Conservation (phyloP, 2,888 invertebrate genomes). For the Choristoneura rosaceana region DNA sequence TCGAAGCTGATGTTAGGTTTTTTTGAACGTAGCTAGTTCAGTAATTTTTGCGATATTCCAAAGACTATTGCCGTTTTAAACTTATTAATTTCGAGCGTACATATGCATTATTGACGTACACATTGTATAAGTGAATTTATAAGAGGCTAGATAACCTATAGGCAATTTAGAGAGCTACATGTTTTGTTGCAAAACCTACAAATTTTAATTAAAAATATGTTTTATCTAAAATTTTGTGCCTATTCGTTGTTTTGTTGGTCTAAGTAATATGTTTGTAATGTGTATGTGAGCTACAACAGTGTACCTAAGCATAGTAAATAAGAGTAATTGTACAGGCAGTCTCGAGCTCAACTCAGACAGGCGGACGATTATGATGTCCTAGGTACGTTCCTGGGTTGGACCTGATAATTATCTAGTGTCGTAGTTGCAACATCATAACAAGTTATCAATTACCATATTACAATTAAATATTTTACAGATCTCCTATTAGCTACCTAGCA, state of each 20-base stretch:
- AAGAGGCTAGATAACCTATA: too few species aligned
- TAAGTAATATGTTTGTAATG: background rate
- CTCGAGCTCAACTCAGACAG: conserved; percentile 51
- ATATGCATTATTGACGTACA: too few species aligned
- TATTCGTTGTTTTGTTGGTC: background rate
- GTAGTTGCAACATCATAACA: background rate
- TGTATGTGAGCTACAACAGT: conserved; percentile 19
- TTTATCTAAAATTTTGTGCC: background rate
- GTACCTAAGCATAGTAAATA: background rate
- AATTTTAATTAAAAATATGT: too few species aligned
- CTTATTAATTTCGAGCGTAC: too few species aligned
- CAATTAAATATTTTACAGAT: conserved; percentile 65
- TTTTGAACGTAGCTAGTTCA: too few species aligned
- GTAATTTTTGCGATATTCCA: too few species aligned
- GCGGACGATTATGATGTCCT: conserved; percentile 48
- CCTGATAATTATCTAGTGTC: conserved; percentile 16
- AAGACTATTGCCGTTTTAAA: too few species aligned
- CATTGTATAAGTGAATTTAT: too few species aligned
- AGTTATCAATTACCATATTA: conserved; percentile 44
- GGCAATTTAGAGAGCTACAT: too few species aligned
- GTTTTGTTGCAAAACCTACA: too few species aligned
- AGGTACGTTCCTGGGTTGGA: conserved; percentile 19
- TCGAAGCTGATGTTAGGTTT: too few species aligned
- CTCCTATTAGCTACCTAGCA: conserved; percentile 80
- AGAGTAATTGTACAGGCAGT: conserved; percentile 24